Evolutionary conservation across 2,888 invertebrate genomes (phyloP).

Genomic region (Drosophila trichaetosa): DNA sequence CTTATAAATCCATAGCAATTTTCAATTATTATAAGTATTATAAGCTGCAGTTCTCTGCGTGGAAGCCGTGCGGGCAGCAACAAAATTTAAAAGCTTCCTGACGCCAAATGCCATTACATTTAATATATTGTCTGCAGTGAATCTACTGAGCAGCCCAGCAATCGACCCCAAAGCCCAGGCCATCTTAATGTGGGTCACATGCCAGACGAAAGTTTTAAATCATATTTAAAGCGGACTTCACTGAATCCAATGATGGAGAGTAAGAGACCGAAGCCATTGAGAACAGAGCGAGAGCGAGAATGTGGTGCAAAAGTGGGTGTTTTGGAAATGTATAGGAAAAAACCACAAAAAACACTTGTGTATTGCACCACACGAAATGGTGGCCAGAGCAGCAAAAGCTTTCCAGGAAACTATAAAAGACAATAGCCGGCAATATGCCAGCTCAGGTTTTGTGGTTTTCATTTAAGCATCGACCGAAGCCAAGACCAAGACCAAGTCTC

Average conservation of each 20-base stretch:
- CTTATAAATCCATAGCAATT: constrained; percentile 27
- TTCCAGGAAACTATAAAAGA: constrained; percentile 80
- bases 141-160: constrained; percentile 42
- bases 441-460: constrained; percentile 80
- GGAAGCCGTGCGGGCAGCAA: constrained; percentile 12
- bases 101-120: constrained; percentile 58
- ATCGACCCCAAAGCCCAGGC: constrained; percentile 43
- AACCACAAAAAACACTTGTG: constrained; percentile 67
- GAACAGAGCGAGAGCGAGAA: constrained; percentile 17
- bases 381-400: constrained; percentile 51
- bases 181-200: constrained; percentile 63
- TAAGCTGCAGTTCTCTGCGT: constrained; percentile 26
- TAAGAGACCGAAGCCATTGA: constrained; percentile 8
- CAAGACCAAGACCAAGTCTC: constrained; percentile 19
- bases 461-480: constrained; percentile 48
- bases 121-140: constrained; percentile 62
- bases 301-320: constrained; percentile 39
- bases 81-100: constrained; percentile 54
- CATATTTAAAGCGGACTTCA: constrained; percentile 68
- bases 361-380: constrained; percentile 58
- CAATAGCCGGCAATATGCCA: constrained; percentile 80
- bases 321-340: constrained; percentile 19
- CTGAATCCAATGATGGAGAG: constrained; percentile 18
- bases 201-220: constrained; percentile 72
- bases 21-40: constrained; percentile 7